Conservation (phyloP, 1,140 invertebrate species). For the Ceratitis capitata region DNA sequence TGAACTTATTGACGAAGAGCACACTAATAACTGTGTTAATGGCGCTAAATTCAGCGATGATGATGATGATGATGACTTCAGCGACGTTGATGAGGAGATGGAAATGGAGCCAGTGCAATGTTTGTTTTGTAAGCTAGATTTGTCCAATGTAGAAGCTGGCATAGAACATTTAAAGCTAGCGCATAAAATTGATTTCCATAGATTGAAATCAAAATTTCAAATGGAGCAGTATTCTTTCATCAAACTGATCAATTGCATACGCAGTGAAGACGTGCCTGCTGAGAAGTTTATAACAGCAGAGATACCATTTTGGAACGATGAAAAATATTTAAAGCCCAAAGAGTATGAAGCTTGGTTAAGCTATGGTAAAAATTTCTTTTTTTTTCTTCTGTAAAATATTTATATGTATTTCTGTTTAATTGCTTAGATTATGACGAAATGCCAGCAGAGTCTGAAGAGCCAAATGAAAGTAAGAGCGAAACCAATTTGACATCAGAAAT, state of each 20-base stretch:
- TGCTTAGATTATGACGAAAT: conserved; percentile 51
- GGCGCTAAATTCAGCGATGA: neutral
- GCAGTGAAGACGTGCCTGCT: conserved; percentile 71
- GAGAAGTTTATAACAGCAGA: conserved; percentile 69
- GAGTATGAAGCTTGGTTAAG: conserved; percentile 86
- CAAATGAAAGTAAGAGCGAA: neutral
- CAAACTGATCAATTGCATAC: conserved; percentile 86
- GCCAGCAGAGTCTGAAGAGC: conserved; percentile 31
- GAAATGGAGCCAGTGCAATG: conserved; percentile 60
- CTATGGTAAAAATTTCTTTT: conserved; percentile 73
- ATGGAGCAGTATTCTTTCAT: conserved; percentile 89
- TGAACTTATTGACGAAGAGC: neutral
- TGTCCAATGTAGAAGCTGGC: conserved; percentile 68
- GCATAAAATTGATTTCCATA: conserved; percentile 78
- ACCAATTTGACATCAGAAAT: neutral
- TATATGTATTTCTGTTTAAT: neutral
- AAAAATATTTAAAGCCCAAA: conserved; percentile 80
- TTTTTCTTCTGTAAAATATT: neutral
- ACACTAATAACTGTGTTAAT: neutral
- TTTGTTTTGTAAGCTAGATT: conserved; percentile 70
- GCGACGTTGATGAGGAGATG: conserved; percentile 48
- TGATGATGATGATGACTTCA: conserved; percentile 35
- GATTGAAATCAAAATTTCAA: conserved; percentile 74
- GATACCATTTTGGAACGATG: conserved; percentile 76
- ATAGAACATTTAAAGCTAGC: conserved; percentile 69